Conservation (phyloP, 1,140 invertebrate species). For the Drosophila biarmipes region DNA sequence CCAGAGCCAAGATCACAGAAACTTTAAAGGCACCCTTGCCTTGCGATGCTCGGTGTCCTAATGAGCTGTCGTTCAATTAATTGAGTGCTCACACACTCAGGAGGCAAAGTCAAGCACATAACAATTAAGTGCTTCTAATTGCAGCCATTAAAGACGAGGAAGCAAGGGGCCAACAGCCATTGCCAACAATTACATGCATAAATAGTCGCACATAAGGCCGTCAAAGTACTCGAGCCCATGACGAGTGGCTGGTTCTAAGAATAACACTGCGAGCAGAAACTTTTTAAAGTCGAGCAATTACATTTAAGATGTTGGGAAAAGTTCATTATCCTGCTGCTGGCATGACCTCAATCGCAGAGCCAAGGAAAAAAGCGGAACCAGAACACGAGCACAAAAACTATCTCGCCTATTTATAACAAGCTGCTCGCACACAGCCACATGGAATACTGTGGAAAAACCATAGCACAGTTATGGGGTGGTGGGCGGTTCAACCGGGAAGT, state of each 20-base stretch:
- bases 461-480: conserved; percentile 54
- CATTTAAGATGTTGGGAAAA: conserved; percentile 58
- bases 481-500: background rate
- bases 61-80: conserved; percentile 37
- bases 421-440: conserved; percentile 16
- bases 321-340: conserved; percentile 75
- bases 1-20: background rate
- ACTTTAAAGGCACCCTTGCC: background rate
- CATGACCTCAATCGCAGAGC: conserved; percentile 71
- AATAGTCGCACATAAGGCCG: conserved; percentile 7
- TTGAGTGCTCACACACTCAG: conserved; percentile 27
- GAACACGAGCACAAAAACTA: conserved; percentile 68
- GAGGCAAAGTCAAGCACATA: conserved; percentile 12
- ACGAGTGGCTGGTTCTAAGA: conserved; percentile 27
- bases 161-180: conserved; percentile 19
- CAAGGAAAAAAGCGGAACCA: conserved; percentile 48
- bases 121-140: conserved; percentile 45
- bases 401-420: conserved; percentile 73
- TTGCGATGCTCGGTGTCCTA: background rate
- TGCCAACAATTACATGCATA: conserved; percentile 44
- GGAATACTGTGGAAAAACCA: conserved; percentile 25
- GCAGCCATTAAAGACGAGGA: conserved; percentile 31
- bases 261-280: conserved; percentile 24
- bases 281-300: conserved; percentile 67
- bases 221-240: conserved; percentile 14